These are phyloP conservation scores for Champsocephalus gunnari DNA, from an alignment of 2,797 vertebrate genomes.

Conservation along the genomic window DNA sequence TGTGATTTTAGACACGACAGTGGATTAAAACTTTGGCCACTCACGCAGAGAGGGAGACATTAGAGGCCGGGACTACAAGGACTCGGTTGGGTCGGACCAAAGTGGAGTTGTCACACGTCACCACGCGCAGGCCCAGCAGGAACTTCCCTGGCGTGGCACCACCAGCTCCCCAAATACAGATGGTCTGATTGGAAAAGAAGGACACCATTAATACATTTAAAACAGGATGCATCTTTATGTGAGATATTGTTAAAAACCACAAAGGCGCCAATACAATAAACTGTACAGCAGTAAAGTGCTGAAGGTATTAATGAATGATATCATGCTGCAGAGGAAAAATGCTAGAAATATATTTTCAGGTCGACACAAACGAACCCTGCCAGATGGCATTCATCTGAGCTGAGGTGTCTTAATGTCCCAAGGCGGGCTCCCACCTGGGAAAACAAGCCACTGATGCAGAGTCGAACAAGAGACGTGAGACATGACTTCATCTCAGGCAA, in stretches of 20 bases:
- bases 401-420: slow-evolving; percentile 35
- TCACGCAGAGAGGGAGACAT: slow-evolving; percentile 97
- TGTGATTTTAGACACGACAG: not conserved
- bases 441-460: slow-evolving; percentile 34
- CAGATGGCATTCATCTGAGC: slow-evolving; percentile 31
- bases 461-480: slow-evolving; percentile 16
- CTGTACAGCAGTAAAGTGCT: not conserved
- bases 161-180: slow-evolving; percentile 97
- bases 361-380: not conserved
- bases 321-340: not conserved
- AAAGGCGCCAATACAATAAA: not conserved
- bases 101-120: slow-evolving; percentile 94
- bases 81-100: slow-evolving; percentile 92
- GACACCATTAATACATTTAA: slow-evolving; percentile 11
- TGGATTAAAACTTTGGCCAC: slow-evolving; percentile 59
- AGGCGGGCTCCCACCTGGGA: slow-evolving; percentile 52
- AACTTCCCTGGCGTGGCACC: slow-evolving; percentile 98
- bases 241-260: not conserved
- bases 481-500: slow-evolving; percentile 74
- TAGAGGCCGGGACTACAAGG: slow-evolving; percentile 93
- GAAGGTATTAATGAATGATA: too few species aligned
- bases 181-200: slow-evolving; percentile 82
- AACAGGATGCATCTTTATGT: not conserved
- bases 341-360: too few species aligned
- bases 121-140: slow-evolving; percentile 92